These are phyloP conservation scores for Minunthozetes semirufus DNA, from an alignment of 2,888 invertebrate genomes.

Conservation along the genomic window DNA sequence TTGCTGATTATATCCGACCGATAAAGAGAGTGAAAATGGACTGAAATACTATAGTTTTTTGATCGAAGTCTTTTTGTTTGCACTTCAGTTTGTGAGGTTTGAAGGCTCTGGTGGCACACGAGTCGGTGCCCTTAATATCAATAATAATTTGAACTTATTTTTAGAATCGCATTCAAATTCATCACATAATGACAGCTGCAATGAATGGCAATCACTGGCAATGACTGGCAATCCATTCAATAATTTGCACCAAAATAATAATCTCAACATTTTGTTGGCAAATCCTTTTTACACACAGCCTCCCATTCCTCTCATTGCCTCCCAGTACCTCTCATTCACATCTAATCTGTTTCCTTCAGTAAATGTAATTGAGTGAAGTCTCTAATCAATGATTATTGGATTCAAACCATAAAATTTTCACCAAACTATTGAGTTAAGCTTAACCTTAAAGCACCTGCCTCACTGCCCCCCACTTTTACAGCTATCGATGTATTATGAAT, in stretches of 20 bases:
- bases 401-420: slow-evolving; percentile 18
- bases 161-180: slow-evolving; percentile 21
- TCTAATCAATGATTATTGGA: slow-evolving; percentile 32
- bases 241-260: slow-evolving; percentile 20
- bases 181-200: slow-evolving; percentile 32
- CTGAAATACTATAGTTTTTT: background rate
- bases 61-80: slow-evolving; percentile 8
- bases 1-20: slow-evolving; percentile 15
- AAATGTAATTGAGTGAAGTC: background rate
- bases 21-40: background rate
- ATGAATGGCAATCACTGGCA: too few species aligned
- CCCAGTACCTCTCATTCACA: background rate
- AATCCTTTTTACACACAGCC: slow-evolving; percentile 29
- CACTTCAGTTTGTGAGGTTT: slow-evolving; percentile 9
- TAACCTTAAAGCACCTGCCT: background rate
- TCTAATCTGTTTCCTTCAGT: background rate
- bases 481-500: slow-evolving; percentile 27
- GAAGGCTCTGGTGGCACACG: background rate
- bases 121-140: background rate
- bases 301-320: background rate
- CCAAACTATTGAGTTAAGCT: background rate
- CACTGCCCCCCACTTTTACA: slow-evolving; percentile 4
- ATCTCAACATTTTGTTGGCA: background rate
- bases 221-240: too few species aligned
- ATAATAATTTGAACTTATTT: slow-evolving; percentile 3